These are phyloP conservation scores for Diachasma alloeum DNA, from an alignment of 1,140 invertebrate genomes.

Conservation along the genomic window DNA sequence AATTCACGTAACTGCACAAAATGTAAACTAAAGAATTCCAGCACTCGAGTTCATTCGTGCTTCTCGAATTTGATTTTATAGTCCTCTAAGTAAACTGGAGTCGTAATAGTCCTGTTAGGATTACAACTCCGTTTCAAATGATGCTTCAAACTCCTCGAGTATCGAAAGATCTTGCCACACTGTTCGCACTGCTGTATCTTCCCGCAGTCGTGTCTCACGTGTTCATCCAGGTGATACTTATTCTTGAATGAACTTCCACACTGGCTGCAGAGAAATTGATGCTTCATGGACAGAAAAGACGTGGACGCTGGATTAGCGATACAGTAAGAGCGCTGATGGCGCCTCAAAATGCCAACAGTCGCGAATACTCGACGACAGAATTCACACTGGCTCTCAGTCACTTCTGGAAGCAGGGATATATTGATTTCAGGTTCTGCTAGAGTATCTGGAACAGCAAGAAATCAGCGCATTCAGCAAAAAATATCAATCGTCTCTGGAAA, in stretches of 20 bases:
- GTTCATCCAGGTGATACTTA: background rate
- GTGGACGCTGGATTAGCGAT: background rate
- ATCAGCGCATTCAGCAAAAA: too few relatives aligned
- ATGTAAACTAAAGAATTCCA: background rate
- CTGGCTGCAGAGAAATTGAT: background rate
- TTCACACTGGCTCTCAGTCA: constrained; percentile 1
- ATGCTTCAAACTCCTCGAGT: constrained; percentile 10
- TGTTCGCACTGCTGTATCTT: background rate
- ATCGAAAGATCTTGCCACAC: background rate
- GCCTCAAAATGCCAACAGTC: background rate
- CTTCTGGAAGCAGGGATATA: too few relatives aligned
- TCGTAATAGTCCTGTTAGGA: background rate
- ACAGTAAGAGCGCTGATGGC: background rate
- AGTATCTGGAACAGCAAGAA: constrained; percentile 14
- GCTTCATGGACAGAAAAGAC: background rate
- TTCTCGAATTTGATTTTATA: background rate
- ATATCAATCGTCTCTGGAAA: too few relatives aligned
- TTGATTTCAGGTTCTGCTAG: background rate
- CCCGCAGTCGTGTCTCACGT: background rate
- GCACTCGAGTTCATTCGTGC: background rate
- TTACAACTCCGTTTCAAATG: constrained; percentile 9
- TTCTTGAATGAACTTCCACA: background rate
- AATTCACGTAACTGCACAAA: background rate
- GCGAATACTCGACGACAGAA: constrained; percentile 9
- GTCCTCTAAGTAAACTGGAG: background rate